phyloP scores from a whole-genome alignment of 2,888 invertebrate species.

The Physocephala rufipes region DNA sequence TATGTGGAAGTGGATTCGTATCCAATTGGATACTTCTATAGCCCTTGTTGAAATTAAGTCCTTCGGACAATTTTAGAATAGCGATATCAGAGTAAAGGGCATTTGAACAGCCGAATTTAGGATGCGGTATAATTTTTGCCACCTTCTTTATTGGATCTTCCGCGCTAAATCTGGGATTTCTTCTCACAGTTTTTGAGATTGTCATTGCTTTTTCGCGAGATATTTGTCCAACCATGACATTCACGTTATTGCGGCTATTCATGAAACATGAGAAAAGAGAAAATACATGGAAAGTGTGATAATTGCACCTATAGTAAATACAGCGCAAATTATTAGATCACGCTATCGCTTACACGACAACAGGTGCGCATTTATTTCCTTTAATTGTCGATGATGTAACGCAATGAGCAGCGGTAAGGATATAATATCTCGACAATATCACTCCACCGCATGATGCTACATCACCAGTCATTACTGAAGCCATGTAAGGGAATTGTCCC shows the following conservation, averaged over 20 bases:
- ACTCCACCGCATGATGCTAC: conserved; percentile 57
- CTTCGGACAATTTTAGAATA: not conserved
- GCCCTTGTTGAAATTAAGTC: not conserved
- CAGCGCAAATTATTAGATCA: conserved; percentile 24
- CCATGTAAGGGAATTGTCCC: conserved; percentile 63
- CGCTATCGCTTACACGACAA: not conserved
- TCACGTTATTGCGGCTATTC: conserved; percentile 46
- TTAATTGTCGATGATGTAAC: conserved; percentile 46
- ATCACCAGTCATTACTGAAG: conserved; percentile 56
- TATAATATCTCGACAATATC: conserved; percentile 50
- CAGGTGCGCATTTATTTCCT: too few species aligned
- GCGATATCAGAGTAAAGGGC: conserved; percentile 1
- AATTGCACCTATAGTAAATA: not conserved
- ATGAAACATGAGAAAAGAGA: conserved; percentile 44
- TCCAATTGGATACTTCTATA: conserved; percentile 7
- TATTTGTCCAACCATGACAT: not conserved
- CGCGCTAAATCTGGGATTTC: too few species aligned
- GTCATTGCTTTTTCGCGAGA: not conserved
- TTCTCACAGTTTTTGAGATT: not conserved
- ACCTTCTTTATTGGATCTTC: not conserved
- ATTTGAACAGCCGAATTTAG: not conserved
- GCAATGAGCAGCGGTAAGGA: conserved; percentile 62
- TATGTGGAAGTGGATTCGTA: not conserved
- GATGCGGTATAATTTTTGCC: not conserved
- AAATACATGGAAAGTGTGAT: conserved; percentile 14